A percentile compares a stretch with the other conserved stretches of the same genome.
phyloP scores from a whole-genome alignment of 2,797 vertebrate species.

The Microctenopoma stevenorrisi region DNA sequence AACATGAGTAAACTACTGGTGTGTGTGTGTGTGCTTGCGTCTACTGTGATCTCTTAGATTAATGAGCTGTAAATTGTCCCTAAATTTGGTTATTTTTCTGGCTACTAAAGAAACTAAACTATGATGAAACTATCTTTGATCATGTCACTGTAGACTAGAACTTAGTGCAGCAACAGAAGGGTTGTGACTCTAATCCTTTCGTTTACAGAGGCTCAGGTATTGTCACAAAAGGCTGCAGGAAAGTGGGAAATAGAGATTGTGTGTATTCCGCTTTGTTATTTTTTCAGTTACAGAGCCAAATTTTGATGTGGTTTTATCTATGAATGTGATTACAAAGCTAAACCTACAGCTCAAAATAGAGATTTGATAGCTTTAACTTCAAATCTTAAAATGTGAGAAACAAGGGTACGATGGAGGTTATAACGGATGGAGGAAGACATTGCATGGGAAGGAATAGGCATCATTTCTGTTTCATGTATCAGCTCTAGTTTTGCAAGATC shows the following conservation, averaged over 20 bases:
- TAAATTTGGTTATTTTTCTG: slow-evolving; percentile 2
- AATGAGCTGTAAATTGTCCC: slow-evolving; percentile 22
- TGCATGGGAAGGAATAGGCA: slow-evolving; percentile 3
- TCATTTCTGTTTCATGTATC: neutral
- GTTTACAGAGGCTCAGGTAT: slow-evolving; percentile 34
- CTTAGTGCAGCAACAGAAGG: slow-evolving; percentile 9
- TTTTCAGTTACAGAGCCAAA: slow-evolving; percentile 21
- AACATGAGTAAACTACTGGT: slow-evolving; percentile 19
- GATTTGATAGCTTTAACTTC: neutral
- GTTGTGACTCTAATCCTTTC: slow-evolving; percentile 46
- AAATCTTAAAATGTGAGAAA: slow-evolving; percentile 1
- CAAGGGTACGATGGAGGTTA: slow-evolving; percentile 2
- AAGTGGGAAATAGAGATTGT: slow-evolving; percentile 16
- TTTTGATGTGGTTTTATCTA: slow-evolving; percentile 22
- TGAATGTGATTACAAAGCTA: slow-evolving; percentile 14
- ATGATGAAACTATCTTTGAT: slow-evolving; percentile 39
- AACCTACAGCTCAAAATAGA: slow-evolving; percentile 12
- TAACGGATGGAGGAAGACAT: neutral
- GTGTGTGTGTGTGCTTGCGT: neutral
- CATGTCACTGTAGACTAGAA: slow-evolving; percentile 31
- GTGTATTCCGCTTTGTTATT: slow-evolving; percentile 12
- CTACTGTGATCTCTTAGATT: slow-evolving; percentile 19
- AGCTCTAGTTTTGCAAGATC: slow-evolving; percentile 1
- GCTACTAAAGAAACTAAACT: slow-evolving; percentile 18
- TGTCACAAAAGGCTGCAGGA: slow-evolving; percentile 16